Base-by-base conservation (phyloP, 2,113 vertebrate genomes). In the Pseudorhombus dupliciocellatus region DNA sequence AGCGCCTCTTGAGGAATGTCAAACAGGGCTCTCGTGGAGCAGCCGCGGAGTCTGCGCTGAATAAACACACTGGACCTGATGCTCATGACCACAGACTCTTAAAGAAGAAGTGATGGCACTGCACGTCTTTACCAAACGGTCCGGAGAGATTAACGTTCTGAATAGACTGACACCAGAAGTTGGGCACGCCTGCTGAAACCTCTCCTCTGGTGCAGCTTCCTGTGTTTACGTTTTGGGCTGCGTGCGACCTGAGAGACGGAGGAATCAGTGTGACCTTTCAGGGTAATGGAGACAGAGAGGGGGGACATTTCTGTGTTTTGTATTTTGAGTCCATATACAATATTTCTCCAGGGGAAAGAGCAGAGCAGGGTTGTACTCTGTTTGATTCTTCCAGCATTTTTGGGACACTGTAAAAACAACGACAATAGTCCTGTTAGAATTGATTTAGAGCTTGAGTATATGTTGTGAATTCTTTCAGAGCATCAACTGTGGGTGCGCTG, bases 201-300 rank as follows among this genome's bases (percentile, higher is more conserved):
- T 7, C 46, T 67, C 51, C 53, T 53, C 44, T 1, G 52, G 52
- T 28, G 48, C 37, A 42, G 40, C 52, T 83, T 81, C 63, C 66
- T 75, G 76, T 83, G 77, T 85, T 89, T 85, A 81, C 24, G 31
- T 73, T 26, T 52, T 20, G 2, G 55, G 63, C 78, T 57, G 60
- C 28, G 5, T 14, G 40, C 40, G 42, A 64, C 20, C 44, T 66
- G 55, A 70, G 80, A 57, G 74, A 79, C 28, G 2, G 1, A 46
- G 30, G 57, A 52, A 34, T 69, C 60, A 60, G 46, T 61, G n/a
- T 80, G 73, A 87, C 70, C 78, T 82, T 82, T 80, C 21, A 75
- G 31, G 74, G 77, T 62, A 66, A 80, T 21, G 44, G 55, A 82
- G 66, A 66, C 11, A 30, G 28, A 64, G 24, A 21, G 21, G n/a